Conservation (phyloP, 1,140 invertebrate species). For the Cydia fagiglandana region DNA sequence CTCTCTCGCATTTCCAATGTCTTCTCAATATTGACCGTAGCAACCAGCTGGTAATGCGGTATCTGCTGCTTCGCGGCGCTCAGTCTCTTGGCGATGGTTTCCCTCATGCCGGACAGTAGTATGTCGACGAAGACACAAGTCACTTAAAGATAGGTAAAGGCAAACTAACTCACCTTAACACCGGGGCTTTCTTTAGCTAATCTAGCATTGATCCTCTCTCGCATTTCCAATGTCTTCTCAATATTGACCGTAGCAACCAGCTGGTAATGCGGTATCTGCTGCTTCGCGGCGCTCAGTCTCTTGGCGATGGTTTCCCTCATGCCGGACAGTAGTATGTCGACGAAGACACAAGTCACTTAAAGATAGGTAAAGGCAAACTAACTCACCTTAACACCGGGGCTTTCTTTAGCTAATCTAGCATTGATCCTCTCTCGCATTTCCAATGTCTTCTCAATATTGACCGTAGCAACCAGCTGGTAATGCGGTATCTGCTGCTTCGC, state of each 20-base stretch:
- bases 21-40: conserved; percentile 93
- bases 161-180: too few species aligned
- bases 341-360: too few species aligned
- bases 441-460: conserved; percentile 89
- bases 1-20: conserved; percentile 81
- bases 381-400: conserved; percentile 31
- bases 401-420: conserved; percentile 88
- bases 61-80: conserved; percentile 95
- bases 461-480: conserved; percentile 95
- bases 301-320: conserved; percentile 96
- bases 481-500: conserved; percentile 98
- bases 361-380: too few species aligned
- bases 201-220: conserved; percentile 86
- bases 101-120: conserved; percentile 86
- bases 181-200: conserved; percentile 84
- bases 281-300: conserved; percentile 94
- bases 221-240: conserved; percentile 85
- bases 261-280: conserved; percentile 98
- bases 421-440: conserved; percentile 86
- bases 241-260: conserved; percentile 92
- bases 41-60: conserved; percentile 97
- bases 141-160: too few species aligned
- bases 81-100: conserved; percentile 94
- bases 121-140: too few species aligned
- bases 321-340: conserved; percentile 73